These are phyloP conservation scores for Zootermopsis nevadensis DNA, from an alignment of 2,888 invertebrate genomes.

Conservation along the genomic window DNA sequence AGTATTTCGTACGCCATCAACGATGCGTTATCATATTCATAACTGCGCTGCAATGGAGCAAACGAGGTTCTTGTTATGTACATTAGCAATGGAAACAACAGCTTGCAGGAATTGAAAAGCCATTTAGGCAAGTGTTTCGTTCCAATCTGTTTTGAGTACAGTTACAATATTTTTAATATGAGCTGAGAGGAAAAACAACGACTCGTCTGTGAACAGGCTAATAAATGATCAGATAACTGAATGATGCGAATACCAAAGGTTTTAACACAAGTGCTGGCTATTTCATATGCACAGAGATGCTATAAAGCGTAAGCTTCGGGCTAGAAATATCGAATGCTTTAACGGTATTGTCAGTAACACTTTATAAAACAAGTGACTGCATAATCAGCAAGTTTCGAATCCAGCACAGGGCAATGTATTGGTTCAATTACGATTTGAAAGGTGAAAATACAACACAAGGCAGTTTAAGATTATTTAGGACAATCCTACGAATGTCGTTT, in stretches of 20 bases:
- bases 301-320: too few species aligned
- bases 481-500: too few species aligned
- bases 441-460: too few species aligned
- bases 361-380: too few species aligned
- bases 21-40: conserved; percentile 25
- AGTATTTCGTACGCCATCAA: conserved; percentile 18
- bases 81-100: conserved; percentile 3
- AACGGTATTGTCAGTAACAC: too few species aligned
- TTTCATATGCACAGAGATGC: too few species aligned
- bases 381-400: too few species aligned
- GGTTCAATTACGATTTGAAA: too few species aligned
- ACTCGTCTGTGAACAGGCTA: background rate
- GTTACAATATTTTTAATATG: conserved; percentile 7
- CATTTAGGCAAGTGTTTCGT: conserved; percentile 19
- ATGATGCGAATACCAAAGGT: background rate
- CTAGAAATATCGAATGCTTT: too few species aligned
- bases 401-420: too few species aligned
- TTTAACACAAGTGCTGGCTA: too few species aligned
- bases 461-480: too few species aligned
- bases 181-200: background rate
- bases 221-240: background rate
- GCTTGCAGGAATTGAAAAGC: conserved; percentile 19
- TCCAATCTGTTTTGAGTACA: background rate
- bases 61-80: conserved; percentile 10
- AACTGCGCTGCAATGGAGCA: background rate